Conservation (phyloP, 2,888 invertebrate species). For the Polydrusus cervinus region DNA sequence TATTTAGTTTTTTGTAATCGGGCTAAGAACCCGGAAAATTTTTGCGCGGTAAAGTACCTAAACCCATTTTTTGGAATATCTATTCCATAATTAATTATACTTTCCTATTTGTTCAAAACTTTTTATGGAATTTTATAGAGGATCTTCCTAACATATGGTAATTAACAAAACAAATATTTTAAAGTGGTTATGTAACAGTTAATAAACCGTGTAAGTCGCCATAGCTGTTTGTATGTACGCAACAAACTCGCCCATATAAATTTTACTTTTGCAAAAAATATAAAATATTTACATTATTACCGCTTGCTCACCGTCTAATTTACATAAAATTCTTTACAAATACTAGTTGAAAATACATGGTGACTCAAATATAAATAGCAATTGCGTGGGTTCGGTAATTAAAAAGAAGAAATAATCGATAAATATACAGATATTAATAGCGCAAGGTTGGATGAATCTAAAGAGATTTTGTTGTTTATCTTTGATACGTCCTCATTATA, state of each 20-base stretch:
- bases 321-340: slow-evolving; percentile 14
- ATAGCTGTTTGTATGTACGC: slow-evolving; percentile 7
- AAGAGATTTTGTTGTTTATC: background rate
- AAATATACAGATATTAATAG: background rate
- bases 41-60: no score
- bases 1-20: no score
- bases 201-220: background rate
- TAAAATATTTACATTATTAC: slow-evolving; percentile 17
- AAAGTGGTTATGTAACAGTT: background rate
- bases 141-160: background rate
- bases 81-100: no score
- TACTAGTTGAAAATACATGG: slow-evolving; percentile 7
- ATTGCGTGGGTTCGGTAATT: background rate
- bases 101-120: no score
- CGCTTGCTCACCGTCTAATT: slow-evolving; percentile 4
- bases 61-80: no score
- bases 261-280: slow-evolving; percentile 11
- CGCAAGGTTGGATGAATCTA: background rate
- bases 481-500: background rate
- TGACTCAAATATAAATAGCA: slow-evolving; percentile 14
- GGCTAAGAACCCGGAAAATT: no score
- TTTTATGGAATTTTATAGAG: no score
- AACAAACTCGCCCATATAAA: slow-evolving; percentile 14
- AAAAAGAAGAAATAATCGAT: slow-evolving; percentile 8
- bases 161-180: background rate